Evolutionary conservation across 2,888 invertebrate species (phyloP), one percentile per base, ranked within the genome.

Genomic region (Harpalus rubripes): DNA sequence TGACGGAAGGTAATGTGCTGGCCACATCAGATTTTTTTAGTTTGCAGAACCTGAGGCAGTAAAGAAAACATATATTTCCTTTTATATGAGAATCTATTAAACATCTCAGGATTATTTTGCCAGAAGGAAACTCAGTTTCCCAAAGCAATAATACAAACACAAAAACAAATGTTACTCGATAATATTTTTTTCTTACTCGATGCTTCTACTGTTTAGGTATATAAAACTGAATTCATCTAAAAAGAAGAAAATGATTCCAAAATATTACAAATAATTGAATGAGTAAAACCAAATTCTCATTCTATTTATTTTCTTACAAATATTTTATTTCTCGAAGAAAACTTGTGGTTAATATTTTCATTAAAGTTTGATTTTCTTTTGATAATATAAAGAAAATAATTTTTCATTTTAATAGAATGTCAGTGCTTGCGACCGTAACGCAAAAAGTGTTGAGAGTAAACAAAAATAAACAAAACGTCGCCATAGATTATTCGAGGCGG

Each of bases 101-200:
- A 65, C 65, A 65, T 65, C 12, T 7, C 1, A 65, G 78, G 81
- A 81, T 81, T 81, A 81, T 81, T 81, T 81, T 18, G 44, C 65
- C 44, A 32, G 18, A 15, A 63, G 65, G 81, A 44, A n/a, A 41
- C 52, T 41, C 61, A 65, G 22, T 52, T 65, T 41, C 81, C 81
- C 81, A 32, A 65, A 81, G 65, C 81, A 81, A 81, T 81, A 81
- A 22, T 65, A 52, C 61, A 15, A 52, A 65, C 61, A 81, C 65
- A 61, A 81, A 81, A 81, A 81, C 65, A 81, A 81, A 63, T 65
- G 81, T 44, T 56, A 44, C 26, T 65, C 65, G 81, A 81, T 81
- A 81, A 81, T 81, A 81, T n/a, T 81, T 65, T 61, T 22, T 22
- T 22, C 52, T 76, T 76, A 12, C 26, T 76, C 56, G 18, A 16